These are phyloP conservation scores for Loris lydekkerianus DNA, from an alignment of 2,797 vertebrate genomes.

Conservation along the genomic window DNA sequence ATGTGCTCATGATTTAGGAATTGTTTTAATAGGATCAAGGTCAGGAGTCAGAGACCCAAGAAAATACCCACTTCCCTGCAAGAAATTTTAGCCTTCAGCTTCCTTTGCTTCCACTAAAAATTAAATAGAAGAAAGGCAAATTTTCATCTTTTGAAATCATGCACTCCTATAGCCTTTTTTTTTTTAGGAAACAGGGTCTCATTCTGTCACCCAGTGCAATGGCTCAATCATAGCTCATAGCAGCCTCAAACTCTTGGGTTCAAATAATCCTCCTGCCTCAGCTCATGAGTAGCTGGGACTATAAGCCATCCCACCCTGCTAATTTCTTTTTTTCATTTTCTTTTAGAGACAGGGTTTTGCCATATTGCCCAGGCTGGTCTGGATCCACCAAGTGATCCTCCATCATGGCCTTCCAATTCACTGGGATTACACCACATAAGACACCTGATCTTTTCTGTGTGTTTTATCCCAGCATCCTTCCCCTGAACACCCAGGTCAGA, in stretches of 20 bases:
- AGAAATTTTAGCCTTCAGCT: background rate
- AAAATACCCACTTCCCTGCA: background rate
- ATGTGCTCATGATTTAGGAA: background rate
- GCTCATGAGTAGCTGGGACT: background rate
- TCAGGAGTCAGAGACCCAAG: background rate
- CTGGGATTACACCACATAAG: too few relatives aligned
- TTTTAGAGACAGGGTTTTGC: background rate
- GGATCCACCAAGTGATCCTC: background rate
- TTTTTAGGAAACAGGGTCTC: background rate
- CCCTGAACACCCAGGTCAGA: background rate
- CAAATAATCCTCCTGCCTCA: background rate
- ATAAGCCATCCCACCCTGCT: too few relatives aligned
- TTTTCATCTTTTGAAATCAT: slow-evolving; percentile 10
- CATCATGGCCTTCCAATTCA: background rate
- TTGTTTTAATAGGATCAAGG: background rate
- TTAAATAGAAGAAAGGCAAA: background rate
- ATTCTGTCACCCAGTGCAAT: background rate
- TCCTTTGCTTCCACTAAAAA: slow-evolving; percentile 36
- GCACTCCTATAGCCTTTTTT: background rate
- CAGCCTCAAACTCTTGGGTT: background rate
- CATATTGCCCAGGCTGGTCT: background rate
- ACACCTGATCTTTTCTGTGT: background rate
- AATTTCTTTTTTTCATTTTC: background rate
- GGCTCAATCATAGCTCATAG: background rate
- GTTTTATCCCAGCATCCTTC: background rate